phyloP scores from a whole-genome alignment of 53 echinoderm and acorn worm species.

The Arbacia lixula region DNA sequence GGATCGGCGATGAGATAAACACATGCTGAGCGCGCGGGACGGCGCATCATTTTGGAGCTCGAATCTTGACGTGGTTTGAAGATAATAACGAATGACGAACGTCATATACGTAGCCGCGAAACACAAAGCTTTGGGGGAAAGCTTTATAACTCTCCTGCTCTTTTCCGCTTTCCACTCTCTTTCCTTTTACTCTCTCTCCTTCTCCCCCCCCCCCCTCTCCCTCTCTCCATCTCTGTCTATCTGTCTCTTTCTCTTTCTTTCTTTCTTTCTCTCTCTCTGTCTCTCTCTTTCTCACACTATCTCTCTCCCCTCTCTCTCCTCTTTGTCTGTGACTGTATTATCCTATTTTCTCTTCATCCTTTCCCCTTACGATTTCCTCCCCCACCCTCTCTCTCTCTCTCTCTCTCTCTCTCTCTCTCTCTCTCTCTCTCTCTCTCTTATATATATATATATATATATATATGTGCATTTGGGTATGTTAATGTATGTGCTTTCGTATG shows the following conservation, averaged over 20 bases:
- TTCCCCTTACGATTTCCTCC: not conserved
- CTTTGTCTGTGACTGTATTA: not conserved
- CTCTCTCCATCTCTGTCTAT: too few relatives aligned
- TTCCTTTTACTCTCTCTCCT: not conserved
- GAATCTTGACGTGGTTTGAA: too few relatives aligned
- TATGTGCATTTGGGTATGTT: too few relatives aligned
- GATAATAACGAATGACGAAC: too few relatives aligned
- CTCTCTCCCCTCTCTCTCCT: not conserved
- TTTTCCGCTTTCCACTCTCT: not conserved
- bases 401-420: not conserved
- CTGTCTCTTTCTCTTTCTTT: not conserved
- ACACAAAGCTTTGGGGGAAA: too few relatives aligned
- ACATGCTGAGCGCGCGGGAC: conserved; percentile 38
- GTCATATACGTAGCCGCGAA: too few relatives aligned
- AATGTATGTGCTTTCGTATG: too few relatives aligned
- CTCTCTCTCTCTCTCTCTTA: not conserved
- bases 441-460: too few relatives aligned
- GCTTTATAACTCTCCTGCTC: not conserved
- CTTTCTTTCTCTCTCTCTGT: not conserved
- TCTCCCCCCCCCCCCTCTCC: not conserved
- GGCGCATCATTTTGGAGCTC: too few relatives aligned
- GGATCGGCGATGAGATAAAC: conserved; percentile 41
- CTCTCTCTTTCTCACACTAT: too few relatives aligned
- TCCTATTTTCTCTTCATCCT: not conserved
- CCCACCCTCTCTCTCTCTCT: not conserved